phyloP scores from a whole-genome alignment of 2,113 vertebrate genomes.

The Aptenodytes forsteri region DNA sequence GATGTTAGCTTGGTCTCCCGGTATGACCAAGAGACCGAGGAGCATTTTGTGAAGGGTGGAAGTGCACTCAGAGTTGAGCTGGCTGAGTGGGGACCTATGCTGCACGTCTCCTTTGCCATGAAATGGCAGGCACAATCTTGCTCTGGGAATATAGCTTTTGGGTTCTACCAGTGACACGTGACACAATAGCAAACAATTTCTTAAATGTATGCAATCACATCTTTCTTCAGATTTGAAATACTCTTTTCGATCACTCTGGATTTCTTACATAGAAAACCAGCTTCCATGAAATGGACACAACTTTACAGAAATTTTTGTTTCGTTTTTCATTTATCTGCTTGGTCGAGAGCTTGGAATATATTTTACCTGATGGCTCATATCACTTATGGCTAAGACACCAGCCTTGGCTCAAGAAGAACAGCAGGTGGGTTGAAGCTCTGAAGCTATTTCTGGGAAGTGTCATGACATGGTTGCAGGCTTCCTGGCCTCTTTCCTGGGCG shows the following conservation, averaged over 20 bases:
- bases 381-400: background rate
- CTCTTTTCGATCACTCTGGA: background rate
- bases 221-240: background rate
- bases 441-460: background rate
- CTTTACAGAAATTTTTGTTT: background rate
- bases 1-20: background rate
- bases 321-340: background rate
- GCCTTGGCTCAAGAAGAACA: background rate
- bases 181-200: background rate
- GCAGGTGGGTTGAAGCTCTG: background rate
- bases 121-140: background rate
- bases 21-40: accelerated
- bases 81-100: background rate
- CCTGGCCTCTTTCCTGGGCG: background rate
- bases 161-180: background rate
- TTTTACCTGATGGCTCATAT: background rate
- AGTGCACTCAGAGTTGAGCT: background rate
- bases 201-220: accelerated
- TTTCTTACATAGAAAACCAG: background rate
- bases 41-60: background rate
- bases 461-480: background rate
- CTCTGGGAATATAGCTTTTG: background rate
- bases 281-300: background rate
- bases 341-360: background rate
- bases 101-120: background rate